Evolutionary conservation across 2,113 vertebrate species (phyloP), one percentile per base, ranked within the genome.

Genomic region (Dicentrarchus labrax): DNA sequence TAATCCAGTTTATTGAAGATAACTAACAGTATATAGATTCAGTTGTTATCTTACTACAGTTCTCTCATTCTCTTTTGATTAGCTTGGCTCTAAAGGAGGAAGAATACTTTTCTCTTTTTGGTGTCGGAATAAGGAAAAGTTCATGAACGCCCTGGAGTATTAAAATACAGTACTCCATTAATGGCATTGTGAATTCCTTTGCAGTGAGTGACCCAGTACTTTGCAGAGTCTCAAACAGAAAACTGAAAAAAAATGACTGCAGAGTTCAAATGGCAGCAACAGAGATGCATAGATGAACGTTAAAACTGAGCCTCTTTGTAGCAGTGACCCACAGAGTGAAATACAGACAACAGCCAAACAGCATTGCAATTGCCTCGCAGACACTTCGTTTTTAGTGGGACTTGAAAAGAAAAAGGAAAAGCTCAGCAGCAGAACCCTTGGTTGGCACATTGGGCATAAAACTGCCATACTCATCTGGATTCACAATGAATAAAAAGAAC

Each of bases 401-500:
- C 70, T 77, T 65, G 6, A 67, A 80, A 75, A 74, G 36, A 41
- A 67, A 84, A 72, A 67, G 24, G 38, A 59, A 73, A 41, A 80
- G 67, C 75, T 75, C 65, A 61, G 61, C 70, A 72, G 38, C 71
- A 78, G 71, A 88, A 51, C 48, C 17, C 36, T 19, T 7, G 12
- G 6, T 57, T 68, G 69, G 59, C 79, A 85, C 76, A 78, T 82
- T 59, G 69, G 82, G 47, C 51, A 64, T 74, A 62, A 90, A 90
- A 89, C 48, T 59, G 75, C 87, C 54, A 65, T 61, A 56, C 82
- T 92, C 89, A 82, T 93, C 78, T 89, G 85, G 79, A 90, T 86
- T 84, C 86, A 81, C 84, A 69, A 85, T 91, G 92, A 92, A 91
- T 92, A 84, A 90, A 86, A 86, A 90, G 88, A 61, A 56, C 76